Evolutionary conservation across 2,797 vertebrate species (phyloP).

Genomic region (Liasis olivaceus): DNA sequence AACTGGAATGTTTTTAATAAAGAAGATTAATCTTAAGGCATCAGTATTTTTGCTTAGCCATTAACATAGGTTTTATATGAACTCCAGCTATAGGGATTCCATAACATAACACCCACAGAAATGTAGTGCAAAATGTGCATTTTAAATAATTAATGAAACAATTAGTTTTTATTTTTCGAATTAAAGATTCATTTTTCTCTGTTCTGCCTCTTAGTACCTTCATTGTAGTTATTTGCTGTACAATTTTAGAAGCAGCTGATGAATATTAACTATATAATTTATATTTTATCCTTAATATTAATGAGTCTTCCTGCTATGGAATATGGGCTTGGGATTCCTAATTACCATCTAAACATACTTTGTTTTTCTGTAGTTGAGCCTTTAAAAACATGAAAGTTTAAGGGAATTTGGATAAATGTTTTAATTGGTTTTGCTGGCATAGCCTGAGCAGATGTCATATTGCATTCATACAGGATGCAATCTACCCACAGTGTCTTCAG

Average conservation of each 20-base stretch:
- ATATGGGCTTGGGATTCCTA: neutral
- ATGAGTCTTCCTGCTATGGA: neutral
- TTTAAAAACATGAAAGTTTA: neutral
- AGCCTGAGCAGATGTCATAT: neutral
- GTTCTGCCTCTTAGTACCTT: neutral
- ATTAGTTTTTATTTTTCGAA: slow-evolving; percentile 38
- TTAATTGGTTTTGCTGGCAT: neutral
- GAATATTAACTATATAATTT: neutral
- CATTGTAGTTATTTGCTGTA: slow-evolving; percentile 21
- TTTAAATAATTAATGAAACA: slow-evolving; percentile 67
- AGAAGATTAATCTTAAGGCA: slow-evolving; percentile 32
- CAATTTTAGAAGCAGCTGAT: slow-evolving; percentile 27
- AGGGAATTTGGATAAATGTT: neutral
- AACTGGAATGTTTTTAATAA: slow-evolving; percentile 53
- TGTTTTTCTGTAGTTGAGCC: neutral
- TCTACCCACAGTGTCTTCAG: neutral
- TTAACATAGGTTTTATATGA: slow-evolving; percentile 24
- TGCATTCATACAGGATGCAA: neutral
- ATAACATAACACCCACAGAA: slow-evolving; percentile 35
- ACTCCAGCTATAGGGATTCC: slow-evolving; percentile 1
- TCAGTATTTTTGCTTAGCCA: slow-evolving; percentile 4
- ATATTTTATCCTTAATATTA: slow-evolving; percentile 27
- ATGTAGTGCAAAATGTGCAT: slow-evolving; percentile 22
- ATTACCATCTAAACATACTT: neutral
- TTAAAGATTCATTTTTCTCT: slow-evolving; percentile 53